A percentile compares a stretch with the other conserved stretches of the same genome.
Evolutionary conservation across 2,797 vertebrate species (phyloP).

Genomic region (Sandelia bainsii): DNA sequence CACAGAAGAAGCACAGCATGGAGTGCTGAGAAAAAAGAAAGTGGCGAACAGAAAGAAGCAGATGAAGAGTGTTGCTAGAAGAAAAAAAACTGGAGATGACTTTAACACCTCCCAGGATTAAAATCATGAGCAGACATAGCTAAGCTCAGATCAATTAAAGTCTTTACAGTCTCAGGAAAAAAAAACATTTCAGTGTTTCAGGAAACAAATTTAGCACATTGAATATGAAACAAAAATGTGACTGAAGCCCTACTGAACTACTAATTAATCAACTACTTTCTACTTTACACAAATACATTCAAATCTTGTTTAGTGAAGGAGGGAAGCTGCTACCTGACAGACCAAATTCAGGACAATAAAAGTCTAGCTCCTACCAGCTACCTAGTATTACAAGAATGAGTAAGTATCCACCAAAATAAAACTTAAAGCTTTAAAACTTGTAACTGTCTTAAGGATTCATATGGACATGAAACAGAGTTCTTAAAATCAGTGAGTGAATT

Average conservation of each 20-base stretch:
- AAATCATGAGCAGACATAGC: slow-evolving; percentile 6
- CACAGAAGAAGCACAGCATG: slow-evolving; percentile 79
- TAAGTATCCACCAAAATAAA: neutral
- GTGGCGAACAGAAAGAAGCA: slow-evolving; percentile 82
- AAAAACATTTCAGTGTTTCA: neutral
- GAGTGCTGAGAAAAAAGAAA: slow-evolving; percentile 68
- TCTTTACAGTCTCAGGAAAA: neutral
- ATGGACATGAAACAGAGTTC: too few relatives aligned
- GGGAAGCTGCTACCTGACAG: neutral
- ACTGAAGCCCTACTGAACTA: neutral
- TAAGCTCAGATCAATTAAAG: neutral
- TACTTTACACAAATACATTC: too few relatives aligned
- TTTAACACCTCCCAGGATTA: slow-evolving; percentile 13
- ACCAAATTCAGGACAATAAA: neutral
- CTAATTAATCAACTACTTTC: too few relatives aligned
- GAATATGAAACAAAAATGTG: slow-evolving; percentile 11
- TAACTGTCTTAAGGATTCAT: neutral
- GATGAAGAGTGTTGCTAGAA: slow-evolving; percentile 64
- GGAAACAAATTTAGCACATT: slow-evolving; percentile 1
- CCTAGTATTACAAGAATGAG: neutral
- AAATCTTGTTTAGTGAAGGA: too few relatives aligned
- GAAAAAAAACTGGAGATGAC: slow-evolving; percentile 25
- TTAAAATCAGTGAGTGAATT: too few relatives aligned
- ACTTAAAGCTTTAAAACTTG: neutral
- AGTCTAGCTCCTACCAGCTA: too few relatives aligned